Conservation (phyloP, 2,888 invertebrate genomes). For the Hypselothyrea guttata region DNA sequence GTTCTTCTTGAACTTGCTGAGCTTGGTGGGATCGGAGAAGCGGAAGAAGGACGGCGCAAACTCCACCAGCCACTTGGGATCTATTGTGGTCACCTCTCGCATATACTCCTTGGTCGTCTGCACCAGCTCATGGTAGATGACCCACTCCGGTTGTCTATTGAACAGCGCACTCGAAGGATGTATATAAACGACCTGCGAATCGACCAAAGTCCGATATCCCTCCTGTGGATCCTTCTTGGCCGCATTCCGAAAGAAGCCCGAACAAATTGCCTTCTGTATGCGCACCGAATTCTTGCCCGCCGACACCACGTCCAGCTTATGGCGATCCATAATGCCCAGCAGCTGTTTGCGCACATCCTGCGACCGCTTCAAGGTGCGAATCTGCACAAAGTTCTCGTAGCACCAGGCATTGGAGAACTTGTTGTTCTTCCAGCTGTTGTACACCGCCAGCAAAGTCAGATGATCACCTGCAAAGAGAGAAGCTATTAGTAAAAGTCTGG, state of each 20-base stretch:
- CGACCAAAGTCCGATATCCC: conserved; percentile 97
- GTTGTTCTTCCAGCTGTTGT: conserved; percentile 99
- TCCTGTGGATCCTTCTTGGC: conserved; percentile 99
- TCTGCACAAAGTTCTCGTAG: conserved; percentile 99
- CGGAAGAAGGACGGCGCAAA: conserved; percentile 99
- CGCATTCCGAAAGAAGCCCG: conserved; percentile 99
- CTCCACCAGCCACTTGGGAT: conserved; percentile 99
- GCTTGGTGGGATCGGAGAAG: conserved; percentile 98
- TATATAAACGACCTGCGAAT: conserved; percentile 99
- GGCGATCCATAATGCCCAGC: conserved; percentile 98
- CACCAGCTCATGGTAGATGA: conserved; percentile 98
- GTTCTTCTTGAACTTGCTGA: conserved; percentile 99
- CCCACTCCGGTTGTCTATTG: conserved; percentile 99
- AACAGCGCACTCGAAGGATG: conserved; percentile 99
- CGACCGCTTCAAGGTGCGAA: conserved; percentile 96
- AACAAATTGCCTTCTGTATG: conserved; percentile 98
- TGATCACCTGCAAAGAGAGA: conserved; percentile 87
- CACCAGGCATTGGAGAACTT: conserved; percentile 99
- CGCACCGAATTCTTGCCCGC: conserved; percentile 97
- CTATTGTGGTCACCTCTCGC: conserved; percentile 98
- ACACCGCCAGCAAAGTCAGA: conserved; percentile 97
- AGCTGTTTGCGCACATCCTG: conserved; percentile 99
- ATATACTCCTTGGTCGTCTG: conserved; percentile 99
- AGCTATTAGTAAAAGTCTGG: not conserved
- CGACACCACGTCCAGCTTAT: conserved; percentile 97